phyloP scores from a whole-genome alignment of 2,888 invertebrate species.

The Cremastinae sp. region DNA sequence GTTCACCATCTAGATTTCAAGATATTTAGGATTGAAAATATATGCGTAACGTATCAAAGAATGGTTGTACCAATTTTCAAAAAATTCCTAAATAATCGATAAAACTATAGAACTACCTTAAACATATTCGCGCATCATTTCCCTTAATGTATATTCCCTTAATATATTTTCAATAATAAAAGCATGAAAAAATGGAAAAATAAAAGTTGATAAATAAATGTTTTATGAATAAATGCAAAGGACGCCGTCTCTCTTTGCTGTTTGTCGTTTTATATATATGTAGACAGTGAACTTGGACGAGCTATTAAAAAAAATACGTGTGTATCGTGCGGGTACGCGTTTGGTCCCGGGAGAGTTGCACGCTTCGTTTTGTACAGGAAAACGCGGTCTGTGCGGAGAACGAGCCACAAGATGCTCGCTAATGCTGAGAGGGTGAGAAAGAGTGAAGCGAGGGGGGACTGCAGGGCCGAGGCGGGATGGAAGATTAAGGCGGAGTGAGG shows the following conservation, averaged over 20 bases:
- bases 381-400: conserved; percentile 27
- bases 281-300: not conserved
- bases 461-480: not conserved
- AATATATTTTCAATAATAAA: too few relatives aligned
- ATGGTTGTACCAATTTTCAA: too few relatives aligned
- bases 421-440: conserved; percentile 55
- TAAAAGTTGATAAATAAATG: too few relatives aligned
- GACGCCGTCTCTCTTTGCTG: not conserved
- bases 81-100: too few relatives aligned
- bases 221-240: not conserved
- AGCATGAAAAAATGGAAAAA: too few relatives aligned
- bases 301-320: conserved; percentile 48
- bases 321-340: conserved; percentile 24
- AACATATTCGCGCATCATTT: too few relatives aligned
- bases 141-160: too few relatives aligned
- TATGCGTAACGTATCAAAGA: too few relatives aligned
- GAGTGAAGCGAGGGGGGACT: conserved; percentile 6
- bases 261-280: not conserved
- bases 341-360: conserved; percentile 33
- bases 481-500: not conserved
- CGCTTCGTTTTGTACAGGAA: conserved; percentile 26
- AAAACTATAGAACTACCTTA: too few relatives aligned
- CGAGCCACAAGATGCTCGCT: conserved; percentile 54
- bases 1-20: too few relatives aligned
- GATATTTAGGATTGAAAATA: too few relatives aligned